phyloP scores from a whole-genome alignment of 2,113 vertebrate species.

The Carassius carassius region DNA sequence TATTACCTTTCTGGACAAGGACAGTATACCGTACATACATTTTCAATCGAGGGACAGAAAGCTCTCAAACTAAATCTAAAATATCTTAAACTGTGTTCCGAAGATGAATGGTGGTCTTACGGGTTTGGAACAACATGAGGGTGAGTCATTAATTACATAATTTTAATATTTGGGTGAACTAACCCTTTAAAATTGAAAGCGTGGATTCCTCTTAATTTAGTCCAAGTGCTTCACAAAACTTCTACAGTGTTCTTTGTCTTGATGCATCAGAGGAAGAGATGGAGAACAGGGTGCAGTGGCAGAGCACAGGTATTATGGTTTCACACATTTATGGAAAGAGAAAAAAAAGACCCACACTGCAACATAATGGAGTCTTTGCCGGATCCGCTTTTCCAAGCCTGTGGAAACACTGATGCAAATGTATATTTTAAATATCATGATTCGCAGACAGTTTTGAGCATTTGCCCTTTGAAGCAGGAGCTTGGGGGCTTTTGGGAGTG shows the following conservation, averaged over 20 bases:
- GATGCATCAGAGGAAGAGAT: constrained; percentile 64
- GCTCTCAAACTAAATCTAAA: too few relatives aligned
- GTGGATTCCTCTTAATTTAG: constrained; percentile 54
- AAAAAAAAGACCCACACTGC: neutral
- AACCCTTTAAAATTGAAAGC: constrained; percentile 51
- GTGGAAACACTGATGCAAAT: constrained; percentile 43
- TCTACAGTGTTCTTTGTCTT: constrained; percentile 56
- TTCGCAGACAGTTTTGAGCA: constrained; percentile 12
- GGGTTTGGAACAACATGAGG: too few relatives aligned
- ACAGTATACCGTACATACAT: too few relatives aligned
- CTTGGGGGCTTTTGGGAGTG: constrained; percentile 61
- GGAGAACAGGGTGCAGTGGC: constrained; percentile 56
- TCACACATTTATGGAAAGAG: constrained; percentile 57
- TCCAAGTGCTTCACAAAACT: constrained; percentile 56
- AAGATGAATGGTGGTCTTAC: too few relatives aligned
- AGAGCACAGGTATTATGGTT: constrained; percentile 58
- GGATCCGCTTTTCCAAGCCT: constrained; percentile 37
- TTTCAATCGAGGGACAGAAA: too few relatives aligned
- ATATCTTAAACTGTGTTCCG: too few relatives aligned
- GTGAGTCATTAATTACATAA: too few relatives aligned
- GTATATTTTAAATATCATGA: constrained; percentile 36
- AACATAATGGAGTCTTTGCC: constrained; percentile 36
- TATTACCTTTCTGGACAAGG: too few relatives aligned
- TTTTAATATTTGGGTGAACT: too few relatives aligned
- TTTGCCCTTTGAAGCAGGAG: constrained; percentile 45